Percentiles rank a stretch among this genome's conserved stretches.
Conservation (phyloP, 2,888 invertebrate species). For the Isoperla grammatica region DNA sequence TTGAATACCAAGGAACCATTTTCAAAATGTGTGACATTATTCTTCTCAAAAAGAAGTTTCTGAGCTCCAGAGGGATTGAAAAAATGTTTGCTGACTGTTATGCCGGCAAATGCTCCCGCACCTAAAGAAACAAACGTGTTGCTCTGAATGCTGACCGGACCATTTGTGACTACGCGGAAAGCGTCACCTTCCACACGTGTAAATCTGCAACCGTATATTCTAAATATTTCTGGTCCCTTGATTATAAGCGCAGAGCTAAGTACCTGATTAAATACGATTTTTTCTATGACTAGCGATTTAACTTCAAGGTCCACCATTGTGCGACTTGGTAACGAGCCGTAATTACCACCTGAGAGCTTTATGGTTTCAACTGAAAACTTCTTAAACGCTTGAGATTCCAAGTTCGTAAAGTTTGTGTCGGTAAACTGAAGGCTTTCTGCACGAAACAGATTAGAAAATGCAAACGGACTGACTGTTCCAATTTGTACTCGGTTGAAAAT, state of each 20-base stretch:
- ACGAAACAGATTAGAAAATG: slow-evolving; percentile 61
- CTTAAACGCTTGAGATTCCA: slow-evolving; percentile 70
- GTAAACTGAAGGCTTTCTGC: slow-evolving; percentile 7
- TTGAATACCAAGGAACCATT: slow-evolving; percentile 56
- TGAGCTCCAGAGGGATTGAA: slow-evolving; percentile 39
- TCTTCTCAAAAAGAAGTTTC: slow-evolving; percentile 58
- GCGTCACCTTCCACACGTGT: slow-evolving; percentile 58
- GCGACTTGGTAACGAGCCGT: slow-evolving; percentile 58
- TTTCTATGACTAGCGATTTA: slow-evolving; percentile 59
- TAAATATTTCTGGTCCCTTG: slow-evolving; percentile 55
- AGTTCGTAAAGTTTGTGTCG: slow-evolving; percentile 6
- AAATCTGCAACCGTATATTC: slow-evolving; percentile 55
- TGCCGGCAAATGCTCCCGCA: slow-evolving; percentile 58
- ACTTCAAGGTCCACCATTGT: slow-evolving; percentile 70
- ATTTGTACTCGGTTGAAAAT: slow-evolving; percentile 57
- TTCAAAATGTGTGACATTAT: slow-evolving; percentile 52
- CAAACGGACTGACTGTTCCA: slow-evolving; percentile 59
- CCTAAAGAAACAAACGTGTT: slow-evolving; percentile 55
- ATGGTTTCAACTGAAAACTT: slow-evolving; percentile 66
- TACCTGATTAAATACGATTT: slow-evolving; percentile 57
- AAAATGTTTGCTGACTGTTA: slow-evolving; percentile 40
- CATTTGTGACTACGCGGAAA: slow-evolving; percentile 55
- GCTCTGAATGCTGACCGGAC: slow-evolving; percentile 60
- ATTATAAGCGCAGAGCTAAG: slow-evolving; percentile 66
- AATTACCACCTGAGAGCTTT: slow-evolving; percentile 57